phyloP scores from a whole-genome alignment of 1,140 invertebrate species.

The Luehdorfia chinensis region DNA sequence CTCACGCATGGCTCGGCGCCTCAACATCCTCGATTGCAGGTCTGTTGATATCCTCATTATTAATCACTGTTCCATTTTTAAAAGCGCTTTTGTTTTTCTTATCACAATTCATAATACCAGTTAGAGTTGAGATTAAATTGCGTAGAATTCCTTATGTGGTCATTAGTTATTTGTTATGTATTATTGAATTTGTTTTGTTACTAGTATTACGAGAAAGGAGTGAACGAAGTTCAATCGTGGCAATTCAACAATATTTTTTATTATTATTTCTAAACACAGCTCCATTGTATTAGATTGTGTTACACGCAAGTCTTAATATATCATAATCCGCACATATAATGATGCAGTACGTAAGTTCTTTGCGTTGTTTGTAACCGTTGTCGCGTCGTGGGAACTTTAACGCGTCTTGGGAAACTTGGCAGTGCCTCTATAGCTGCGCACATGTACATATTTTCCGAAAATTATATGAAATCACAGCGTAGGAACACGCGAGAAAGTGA shows the following conservation, averaged over 20 bases:
- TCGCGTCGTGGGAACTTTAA: constrained; percentile 29
- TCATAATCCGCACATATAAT: constrained; percentile 34
- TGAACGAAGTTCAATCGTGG: neutral
- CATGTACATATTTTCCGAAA: too few species aligned
- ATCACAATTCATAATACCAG: too few species aligned
- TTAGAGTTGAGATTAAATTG: neutral
- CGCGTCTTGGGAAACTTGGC: constrained; percentile 15
- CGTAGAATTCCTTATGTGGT: too few species aligned
- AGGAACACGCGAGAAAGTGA: too few species aligned
- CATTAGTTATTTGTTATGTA: too few species aligned
- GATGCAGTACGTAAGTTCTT: constrained; percentile 26
- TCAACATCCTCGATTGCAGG: constrained; percentile 91
- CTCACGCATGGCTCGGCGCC: constrained; percentile 92
- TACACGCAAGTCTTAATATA: constrained; percentile 21
- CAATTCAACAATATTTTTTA: constrained; percentile 5
- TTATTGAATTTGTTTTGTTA: too few species aligned
- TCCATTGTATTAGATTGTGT: constrained; percentile 21
- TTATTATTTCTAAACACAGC: constrained; percentile 12
- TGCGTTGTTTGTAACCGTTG: constrained; percentile 18
- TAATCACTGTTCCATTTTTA: neutral
- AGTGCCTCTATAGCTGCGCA: neutral
- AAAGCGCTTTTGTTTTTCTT: neutral
- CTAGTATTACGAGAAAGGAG: too few species aligned
- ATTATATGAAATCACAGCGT: too few species aligned
- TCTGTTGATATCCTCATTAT: constrained; percentile 78